phyloP scores from a whole-genome alignment of 2,797 vertebrate species.

The Cossypha caffra region DNA sequence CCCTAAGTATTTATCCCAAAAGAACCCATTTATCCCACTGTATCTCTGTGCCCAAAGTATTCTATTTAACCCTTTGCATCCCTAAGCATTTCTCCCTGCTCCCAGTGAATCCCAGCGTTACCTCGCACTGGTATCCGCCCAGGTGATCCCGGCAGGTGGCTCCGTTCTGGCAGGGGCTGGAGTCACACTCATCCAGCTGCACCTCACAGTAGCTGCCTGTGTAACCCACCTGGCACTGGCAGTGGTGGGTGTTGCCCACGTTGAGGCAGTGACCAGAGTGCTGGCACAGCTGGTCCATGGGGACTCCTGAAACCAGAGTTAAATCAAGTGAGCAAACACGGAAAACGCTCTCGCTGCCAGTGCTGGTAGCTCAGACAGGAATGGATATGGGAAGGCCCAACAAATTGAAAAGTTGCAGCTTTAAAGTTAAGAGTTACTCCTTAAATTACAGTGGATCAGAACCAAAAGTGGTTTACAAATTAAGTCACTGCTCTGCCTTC shows the following conservation, averaged over 20 bases:
- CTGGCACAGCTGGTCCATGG: conserved; percentile 82
- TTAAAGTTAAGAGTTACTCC: neutral
- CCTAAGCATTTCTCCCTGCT: neutral
- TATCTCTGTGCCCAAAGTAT: too few species aligned
- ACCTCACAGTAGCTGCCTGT: conserved; percentile 89
- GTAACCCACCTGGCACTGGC: conserved; percentile 87
- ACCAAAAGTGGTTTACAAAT: neutral
- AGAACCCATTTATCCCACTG: neutral
- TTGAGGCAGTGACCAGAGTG: conserved; percentile 83
- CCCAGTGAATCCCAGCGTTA: neutral
- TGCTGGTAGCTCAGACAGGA: neutral
- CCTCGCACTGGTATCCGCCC: conserved; percentile 86
- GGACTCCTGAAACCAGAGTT: conserved; percentile 71
- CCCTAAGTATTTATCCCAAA: too few species aligned
- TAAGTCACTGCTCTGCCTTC: neutral
- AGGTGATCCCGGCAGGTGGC: conserved; percentile 89
- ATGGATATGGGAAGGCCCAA: neutral
- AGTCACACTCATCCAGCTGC: conserved; percentile 87
- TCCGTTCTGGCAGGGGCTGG: conserved; percentile 90
- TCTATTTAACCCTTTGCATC: neutral
- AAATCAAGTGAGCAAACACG: neutral
- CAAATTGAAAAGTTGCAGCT: accelerated
- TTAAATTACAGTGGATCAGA: neutral
- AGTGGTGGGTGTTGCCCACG: conserved; percentile 83
- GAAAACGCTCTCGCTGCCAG: accelerated